A percentile compares a stretch with the other conserved stretches of the same genome.
These are phyloP conservation scores for Acanthosoma haemorrhoidale DNA, from an alignment of 2,888 invertebrate genomes.

Conservation along the genomic window DNA sequence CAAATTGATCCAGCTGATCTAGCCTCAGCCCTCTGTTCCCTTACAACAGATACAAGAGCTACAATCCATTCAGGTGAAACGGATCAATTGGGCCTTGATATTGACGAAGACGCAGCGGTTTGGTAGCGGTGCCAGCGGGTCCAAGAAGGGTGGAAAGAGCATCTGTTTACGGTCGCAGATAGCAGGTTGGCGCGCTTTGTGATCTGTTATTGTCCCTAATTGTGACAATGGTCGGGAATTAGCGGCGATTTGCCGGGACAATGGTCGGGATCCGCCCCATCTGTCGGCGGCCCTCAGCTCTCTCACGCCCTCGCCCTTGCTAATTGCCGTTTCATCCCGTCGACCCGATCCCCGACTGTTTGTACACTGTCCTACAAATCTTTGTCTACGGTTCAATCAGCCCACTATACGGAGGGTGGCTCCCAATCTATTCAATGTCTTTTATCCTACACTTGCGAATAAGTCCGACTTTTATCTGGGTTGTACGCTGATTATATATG, in stretches of 20 bases:
- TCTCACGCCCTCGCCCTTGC: slow-evolving; percentile 9
- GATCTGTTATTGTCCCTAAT: slow-evolving; percentile 21
- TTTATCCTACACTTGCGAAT: background rate
- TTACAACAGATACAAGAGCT: too few species aligned
- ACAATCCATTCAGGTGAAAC: too few species aligned
- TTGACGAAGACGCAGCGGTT: too few species aligned
- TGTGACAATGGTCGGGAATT: slow-evolving; percentile 20
- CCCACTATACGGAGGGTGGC: background rate
- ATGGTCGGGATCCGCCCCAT: background rate
- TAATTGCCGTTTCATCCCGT: slow-evolving; percentile 11
- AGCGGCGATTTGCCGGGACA: slow-evolving; percentile 19
- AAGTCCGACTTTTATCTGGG: too few species aligned
- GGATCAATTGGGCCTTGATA: too few species aligned
- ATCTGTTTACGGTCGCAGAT: slow-evolving; percentile 6
- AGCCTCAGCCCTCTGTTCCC: too few species aligned
- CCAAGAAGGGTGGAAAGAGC: background rate
- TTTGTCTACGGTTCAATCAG: background rate
- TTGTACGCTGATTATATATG: too few species aligned
- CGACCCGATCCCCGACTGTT: background rate
- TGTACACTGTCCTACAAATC: slow-evolving; percentile 3
- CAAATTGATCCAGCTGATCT: too few species aligned
- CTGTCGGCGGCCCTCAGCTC: background rate
- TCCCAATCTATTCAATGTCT: background rate
- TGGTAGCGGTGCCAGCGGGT: background rate
- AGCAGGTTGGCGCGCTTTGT: background rate